Evolutionary conservation across 2,888 invertebrate species (phyloP).

Genomic region (Sialis fuliginosa): DNA sequence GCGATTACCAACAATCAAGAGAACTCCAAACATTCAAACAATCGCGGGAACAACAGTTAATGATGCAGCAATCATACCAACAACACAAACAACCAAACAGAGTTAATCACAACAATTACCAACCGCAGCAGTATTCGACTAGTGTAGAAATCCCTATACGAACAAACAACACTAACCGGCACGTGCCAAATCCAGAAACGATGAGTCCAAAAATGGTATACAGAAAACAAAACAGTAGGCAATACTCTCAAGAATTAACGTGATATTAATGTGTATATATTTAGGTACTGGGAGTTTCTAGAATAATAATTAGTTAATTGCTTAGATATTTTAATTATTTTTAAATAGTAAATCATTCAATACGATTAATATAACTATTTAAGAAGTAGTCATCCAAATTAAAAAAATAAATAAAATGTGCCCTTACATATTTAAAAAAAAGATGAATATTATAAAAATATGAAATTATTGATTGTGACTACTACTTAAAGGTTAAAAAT

Average conservation of each 20-base stretch:
- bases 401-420: neutral
- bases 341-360: neutral
- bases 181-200: slow-evolving; percentile 13
- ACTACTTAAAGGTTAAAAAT: no score
- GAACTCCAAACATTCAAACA: slow-evolving; percentile 22
- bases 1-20: slow-evolving; percentile 14
- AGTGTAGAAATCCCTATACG: slow-evolving; percentile 21
- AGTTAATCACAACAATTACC: neutral
- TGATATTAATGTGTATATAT: slow-evolving; percentile 11
- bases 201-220: slow-evolving; percentile 15
- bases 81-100: neutral
- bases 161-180: slow-evolving; percentile 6
- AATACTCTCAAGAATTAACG: slow-evolving; percentile 16
- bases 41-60: slow-evolving; percentile 19
- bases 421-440: neutral
- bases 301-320: neutral
- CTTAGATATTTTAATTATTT: neutral
- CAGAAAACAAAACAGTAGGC: slow-evolving; percentile 13
- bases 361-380: neutral
- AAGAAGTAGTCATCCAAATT: neutral
- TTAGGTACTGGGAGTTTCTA: no score
- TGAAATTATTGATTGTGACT: neutral
- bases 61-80: slow-evolving; percentile 15
- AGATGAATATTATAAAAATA: neutral
- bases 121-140: slow-evolving; percentile 15